phyloP scores from a whole-genome alignment of 2,113 vertebrate genomes.

The Thymallus thymallus region DNA sequence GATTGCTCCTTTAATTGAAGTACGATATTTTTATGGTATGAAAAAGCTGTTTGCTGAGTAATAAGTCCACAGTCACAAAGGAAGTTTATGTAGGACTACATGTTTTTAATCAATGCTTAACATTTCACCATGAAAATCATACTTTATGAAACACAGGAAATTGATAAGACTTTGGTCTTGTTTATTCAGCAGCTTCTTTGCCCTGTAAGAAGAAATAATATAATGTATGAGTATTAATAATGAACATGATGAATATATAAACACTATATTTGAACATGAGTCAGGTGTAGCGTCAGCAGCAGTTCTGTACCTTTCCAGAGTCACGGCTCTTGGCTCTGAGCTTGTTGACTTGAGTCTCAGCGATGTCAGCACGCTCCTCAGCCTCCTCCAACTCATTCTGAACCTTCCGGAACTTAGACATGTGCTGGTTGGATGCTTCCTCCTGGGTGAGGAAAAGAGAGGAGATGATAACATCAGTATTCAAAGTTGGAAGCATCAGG shows the following conservation, averaged over 20 bases:
- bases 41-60: not conserved
- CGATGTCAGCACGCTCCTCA: not conserved
- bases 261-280: not conserved
- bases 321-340: not conserved
- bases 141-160: not conserved
- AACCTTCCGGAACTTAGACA: not conserved
- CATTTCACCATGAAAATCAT: not conserved
- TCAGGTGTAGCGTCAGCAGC: not conserved
- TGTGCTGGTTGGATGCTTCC: not conserved
- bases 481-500: not conserved
- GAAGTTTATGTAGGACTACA: not conserved
- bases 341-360: conserved; percentile 2
- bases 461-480: not conserved
- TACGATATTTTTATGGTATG: no score
- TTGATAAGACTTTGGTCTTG: not conserved
- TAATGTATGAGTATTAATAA: no score
- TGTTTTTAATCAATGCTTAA: not conserved
- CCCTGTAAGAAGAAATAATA: not conserved
- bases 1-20: no score
- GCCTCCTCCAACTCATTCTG: not conserved
- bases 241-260: no score
- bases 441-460: not conserved
- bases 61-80: not conserved
- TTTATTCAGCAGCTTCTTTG: not conserved
- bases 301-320: not conserved